Evolutionary conservation across 2,888 invertebrate genomes (phyloP).

Genomic region (Papilio protenor): DNA sequence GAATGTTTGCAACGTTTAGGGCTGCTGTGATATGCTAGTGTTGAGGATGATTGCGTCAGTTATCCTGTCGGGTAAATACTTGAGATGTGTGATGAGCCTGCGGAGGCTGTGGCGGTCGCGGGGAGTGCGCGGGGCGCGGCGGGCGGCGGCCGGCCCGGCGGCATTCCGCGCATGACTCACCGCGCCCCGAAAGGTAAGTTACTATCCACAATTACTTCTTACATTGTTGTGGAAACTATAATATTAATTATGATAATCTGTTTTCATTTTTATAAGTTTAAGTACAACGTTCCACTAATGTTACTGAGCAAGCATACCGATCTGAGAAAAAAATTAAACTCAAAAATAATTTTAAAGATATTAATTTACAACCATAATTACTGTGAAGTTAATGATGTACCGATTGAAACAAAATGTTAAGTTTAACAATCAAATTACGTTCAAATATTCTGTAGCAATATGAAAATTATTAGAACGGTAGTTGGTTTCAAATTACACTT

Average conservation of each 20-base stretch:
- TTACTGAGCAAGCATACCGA: neutral
- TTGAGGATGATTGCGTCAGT: slow-evolving; percentile 22
- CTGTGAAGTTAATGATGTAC: neutral
- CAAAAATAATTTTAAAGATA: too few relatives aligned
- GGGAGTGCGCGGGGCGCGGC: slow-evolving; percentile 32
- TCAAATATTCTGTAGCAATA: slow-evolving; percentile 4
- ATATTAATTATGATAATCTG: neutral
- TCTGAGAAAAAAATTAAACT: neutral
- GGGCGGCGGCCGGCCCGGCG: slow-evolving; percentile 47
- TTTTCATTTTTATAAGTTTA: neutral
- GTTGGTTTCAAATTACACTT: slow-evolving; percentile 20
- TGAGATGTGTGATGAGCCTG: slow-evolving; percentile 24
- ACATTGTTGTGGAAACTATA: neutral
- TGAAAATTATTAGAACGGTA: slow-evolving; percentile 8
- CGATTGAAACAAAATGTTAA: neutral
- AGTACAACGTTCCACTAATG: neutral
- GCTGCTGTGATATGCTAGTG: neutral
- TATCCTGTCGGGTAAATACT: slow-evolving; percentile 23
- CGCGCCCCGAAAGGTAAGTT: slow-evolving; percentile 42
- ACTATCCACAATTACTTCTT: slow-evolving; percentile 16
- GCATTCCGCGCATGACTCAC: slow-evolving; percentile 51
- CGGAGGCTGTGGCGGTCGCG: slow-evolving; percentile 24
- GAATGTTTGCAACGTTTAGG: neutral
- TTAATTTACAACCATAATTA: neutral
- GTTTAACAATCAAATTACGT: neutral